Evolutionary conservation across 2,113 vertebrate species (phyloP).

Genomic region (Hippocampus comes): DNA sequence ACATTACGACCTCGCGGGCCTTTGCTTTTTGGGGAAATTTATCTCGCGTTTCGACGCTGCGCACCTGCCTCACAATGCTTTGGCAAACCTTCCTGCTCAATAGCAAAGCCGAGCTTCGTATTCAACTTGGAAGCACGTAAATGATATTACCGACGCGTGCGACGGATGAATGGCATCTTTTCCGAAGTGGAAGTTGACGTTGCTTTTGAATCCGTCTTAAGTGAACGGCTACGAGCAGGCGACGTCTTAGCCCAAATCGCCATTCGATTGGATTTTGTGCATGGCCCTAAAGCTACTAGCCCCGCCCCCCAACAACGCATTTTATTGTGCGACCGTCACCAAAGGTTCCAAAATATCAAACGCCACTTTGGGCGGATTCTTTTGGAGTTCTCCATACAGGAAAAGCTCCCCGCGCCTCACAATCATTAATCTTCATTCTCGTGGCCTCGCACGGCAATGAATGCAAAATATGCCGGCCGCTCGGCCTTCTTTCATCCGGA

Average conservation of each 20-base stretch:
- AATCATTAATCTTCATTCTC: background rate
- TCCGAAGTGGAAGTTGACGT: no score
- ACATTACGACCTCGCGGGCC: constrained; percentile 5
- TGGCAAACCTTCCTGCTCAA: no score
- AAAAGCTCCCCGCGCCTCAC: background rate
- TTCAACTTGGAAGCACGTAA: no score
- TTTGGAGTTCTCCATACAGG: background rate
- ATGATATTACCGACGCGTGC: no score
- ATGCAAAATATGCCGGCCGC: background rate
- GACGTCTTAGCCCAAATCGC: no score
- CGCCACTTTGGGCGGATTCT: background rate
- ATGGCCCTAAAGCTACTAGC: background rate
- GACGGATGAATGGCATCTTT: no score
- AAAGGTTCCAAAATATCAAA: no score
- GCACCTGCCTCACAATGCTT: background rate
- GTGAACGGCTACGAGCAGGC: no score
- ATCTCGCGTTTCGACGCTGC: background rate
- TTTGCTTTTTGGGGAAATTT: background rate
- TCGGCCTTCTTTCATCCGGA: background rate
- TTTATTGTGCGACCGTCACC: no score
- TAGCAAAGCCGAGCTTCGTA: background rate
- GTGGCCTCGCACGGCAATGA: background rate
- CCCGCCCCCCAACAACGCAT: no score
- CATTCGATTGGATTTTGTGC: no score
- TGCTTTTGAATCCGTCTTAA: no score